phyloP scores from a whole-genome alignment of 2,888 invertebrate genomes.

The Lepetodrilus schrolli region DNA sequence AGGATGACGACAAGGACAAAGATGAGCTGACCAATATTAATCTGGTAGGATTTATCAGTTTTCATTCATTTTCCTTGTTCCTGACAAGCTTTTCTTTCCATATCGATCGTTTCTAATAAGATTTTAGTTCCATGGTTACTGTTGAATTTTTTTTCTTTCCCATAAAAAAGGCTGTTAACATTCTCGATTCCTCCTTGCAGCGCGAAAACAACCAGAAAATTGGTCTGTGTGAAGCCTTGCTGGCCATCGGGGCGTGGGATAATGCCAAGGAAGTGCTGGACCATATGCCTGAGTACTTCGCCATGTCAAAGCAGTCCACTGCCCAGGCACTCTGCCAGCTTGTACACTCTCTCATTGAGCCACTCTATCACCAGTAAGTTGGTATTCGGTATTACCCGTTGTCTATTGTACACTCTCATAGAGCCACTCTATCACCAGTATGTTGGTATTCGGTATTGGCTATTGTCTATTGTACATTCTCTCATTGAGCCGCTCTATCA shows the following conservation, averaged over 20 bases:
- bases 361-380: constrained; percentile 86
- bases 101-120: background rate
- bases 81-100: background rate
- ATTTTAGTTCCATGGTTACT: no score
- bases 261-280: constrained; percentile 87
- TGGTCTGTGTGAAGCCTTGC: constrained; percentile 90
- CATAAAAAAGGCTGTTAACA: no score
- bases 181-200: constrained; percentile 39
- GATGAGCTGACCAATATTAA: constrained; percentile 66
- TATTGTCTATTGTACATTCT: constrained; percentile 89
- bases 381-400: no score
- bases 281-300: constrained; percentile 85
- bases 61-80: no score
- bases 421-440: no score
- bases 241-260: constrained; percentile 92
- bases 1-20: constrained; percentile 66
- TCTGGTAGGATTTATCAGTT: constrained; percentile 57
- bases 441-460: no score
- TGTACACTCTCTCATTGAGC: constrained; percentile 89
- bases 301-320: constrained; percentile 86
- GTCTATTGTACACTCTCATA: no score
- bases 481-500: constrained; percentile 91
- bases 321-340: constrained; percentile 86
- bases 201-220: constrained; percentile 88
- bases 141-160: no score